phyloP scores from a whole-genome alignment of 92 coral and sea anemone genomes.

The Porites lobata region DNA sequence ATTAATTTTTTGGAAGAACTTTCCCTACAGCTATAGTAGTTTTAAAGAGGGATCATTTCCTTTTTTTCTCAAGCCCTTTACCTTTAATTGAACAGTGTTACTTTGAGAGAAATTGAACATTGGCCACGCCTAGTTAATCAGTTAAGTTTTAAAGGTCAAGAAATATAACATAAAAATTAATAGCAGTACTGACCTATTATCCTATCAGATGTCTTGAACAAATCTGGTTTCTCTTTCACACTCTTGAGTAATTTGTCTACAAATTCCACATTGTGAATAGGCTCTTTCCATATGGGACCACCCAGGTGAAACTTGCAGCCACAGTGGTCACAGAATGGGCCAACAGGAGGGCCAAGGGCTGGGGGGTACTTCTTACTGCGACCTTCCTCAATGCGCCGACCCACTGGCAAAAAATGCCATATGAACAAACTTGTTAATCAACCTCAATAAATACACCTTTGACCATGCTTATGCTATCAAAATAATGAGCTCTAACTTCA shows the following conservation, averaged over 20 bases:
- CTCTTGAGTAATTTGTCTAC: slow-evolving; percentile 63
- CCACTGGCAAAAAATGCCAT: slow-evolving; percentile 65
- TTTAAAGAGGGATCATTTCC: no score
- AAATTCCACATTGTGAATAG: slow-evolving; percentile 82
- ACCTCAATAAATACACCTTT: neutral
- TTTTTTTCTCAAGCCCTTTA: no score
- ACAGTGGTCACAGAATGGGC: slow-evolving; percentile 88
- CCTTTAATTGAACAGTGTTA: no score
- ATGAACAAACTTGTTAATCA: neutral
- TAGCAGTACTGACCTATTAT: slow-evolving; percentile 82
- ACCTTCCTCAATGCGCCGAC: slow-evolving; percentile 92
- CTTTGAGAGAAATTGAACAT: neutral
- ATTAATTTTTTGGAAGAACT: no score
- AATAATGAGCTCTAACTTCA: no score
- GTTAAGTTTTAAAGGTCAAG: neutral
- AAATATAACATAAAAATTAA: neutral
- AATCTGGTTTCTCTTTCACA: slow-evolving; percentile 71
- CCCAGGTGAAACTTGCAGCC: slow-evolving; percentile 87
- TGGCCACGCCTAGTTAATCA: neutral
- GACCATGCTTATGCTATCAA: no score
- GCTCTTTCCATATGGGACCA: slow-evolving; percentile 96
- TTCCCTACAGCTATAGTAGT: no score
- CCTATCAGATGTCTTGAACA: slow-evolving; percentile 91
- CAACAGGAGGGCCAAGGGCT: slow-evolving; percentile 93
- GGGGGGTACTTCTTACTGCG: slow-evolving; percentile 94